A percentile compares a stretch with the other conserved stretches of the same genome.
Conservation (phyloP, 1,140 invertebrate species). For the Drosophila ercepeae region DNA sequence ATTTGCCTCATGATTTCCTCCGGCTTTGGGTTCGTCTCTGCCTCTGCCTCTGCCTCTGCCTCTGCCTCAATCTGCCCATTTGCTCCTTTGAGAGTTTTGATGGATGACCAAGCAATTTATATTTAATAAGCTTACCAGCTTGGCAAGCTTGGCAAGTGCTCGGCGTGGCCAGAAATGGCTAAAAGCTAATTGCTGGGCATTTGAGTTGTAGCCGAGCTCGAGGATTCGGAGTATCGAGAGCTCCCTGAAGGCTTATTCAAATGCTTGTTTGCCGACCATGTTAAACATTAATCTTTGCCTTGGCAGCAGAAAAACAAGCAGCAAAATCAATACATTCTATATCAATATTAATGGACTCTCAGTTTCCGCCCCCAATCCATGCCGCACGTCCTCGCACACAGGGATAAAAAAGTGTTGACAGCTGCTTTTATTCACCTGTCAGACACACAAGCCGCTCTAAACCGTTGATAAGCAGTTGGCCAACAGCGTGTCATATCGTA, state of each 20-base stretch:
- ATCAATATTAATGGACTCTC: slow-evolving; percentile 66
- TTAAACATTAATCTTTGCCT: slow-evolving; percentile 42
- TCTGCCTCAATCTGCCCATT: neutral
- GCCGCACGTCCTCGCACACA: neutral
- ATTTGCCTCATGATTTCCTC: slow-evolving; percentile 27
- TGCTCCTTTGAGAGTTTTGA: slow-evolving; percentile 31
- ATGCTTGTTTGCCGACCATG: slow-evolving; percentile 9
- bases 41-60: no score
- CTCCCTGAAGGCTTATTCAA: slow-evolving; percentile 16
- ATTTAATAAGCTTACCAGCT: slow-evolving; percentile 45
- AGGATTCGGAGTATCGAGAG: slow-evolving; percentile 5
- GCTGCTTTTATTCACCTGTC: slow-evolving; percentile 81
- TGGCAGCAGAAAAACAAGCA: slow-evolving; percentile 30
- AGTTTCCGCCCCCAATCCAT: slow-evolving; percentile 8
- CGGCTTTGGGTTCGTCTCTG: no score
- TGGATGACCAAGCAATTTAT: slow-evolving; percentile 39
- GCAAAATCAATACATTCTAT: slow-evolving; percentile 64
- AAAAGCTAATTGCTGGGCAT: slow-evolving; percentile 34
- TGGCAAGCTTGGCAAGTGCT: slow-evolving; percentile 32
- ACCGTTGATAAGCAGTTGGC: slow-evolving; percentile 73
- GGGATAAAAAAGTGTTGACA: slow-evolving; percentile 71
- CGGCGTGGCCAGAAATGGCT: slow-evolving; percentile 27
- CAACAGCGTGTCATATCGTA: slow-evolving; percentile 62
- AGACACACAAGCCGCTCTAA: slow-evolving; percentile 75
- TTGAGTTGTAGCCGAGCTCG: neutral